Conservation (phyloP, 2,113 vertebrate genomes). For the Corythoichthys haematopterus region DNA sequence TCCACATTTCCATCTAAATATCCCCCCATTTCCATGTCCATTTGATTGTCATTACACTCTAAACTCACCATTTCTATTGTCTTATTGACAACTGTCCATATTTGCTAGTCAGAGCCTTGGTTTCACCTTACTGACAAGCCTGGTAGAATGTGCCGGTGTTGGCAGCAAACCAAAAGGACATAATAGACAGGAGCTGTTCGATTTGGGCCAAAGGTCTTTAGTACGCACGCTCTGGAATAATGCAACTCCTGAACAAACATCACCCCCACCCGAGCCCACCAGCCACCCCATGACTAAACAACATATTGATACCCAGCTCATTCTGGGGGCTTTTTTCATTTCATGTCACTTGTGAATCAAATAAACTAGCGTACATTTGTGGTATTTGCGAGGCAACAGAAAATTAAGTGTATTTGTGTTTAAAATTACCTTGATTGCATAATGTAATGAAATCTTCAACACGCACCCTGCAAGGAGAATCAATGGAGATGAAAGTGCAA, state of each 20-base stretch:
- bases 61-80: background rate
- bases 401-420: too few species aligned
- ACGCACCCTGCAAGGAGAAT: background rate
- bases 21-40: background rate
- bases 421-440: background rate
- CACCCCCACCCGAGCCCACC: slow-evolving; percentile 2
- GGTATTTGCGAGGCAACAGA: background rate
- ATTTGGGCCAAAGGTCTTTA: slow-evolving; percentile 59
- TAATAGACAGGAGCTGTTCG: slow-evolving; percentile 29
- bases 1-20: background rate
- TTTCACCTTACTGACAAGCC: slow-evolving; percentile 11
- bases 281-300: slow-evolving; percentile 18
- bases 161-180: slow-evolving; percentile 13
- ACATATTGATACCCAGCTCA: slow-evolving; percentile 21
- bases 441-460: slow-evolving; percentile 2
- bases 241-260: slow-evolving; percentile 46
- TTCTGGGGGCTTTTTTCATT: background rate
- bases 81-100: background rate
- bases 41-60: background rate
- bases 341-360: background rate
- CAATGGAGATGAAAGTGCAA: slow-evolving; percentile 6
- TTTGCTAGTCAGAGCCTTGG: background rate
- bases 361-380: background rate
- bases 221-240: slow-evolving; percentile 36
- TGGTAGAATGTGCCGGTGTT: slow-evolving; percentile 40